phyloP scores from a whole-genome alignment of 2,888 invertebrate genomes.

The Parnassius glacialis region DNA sequence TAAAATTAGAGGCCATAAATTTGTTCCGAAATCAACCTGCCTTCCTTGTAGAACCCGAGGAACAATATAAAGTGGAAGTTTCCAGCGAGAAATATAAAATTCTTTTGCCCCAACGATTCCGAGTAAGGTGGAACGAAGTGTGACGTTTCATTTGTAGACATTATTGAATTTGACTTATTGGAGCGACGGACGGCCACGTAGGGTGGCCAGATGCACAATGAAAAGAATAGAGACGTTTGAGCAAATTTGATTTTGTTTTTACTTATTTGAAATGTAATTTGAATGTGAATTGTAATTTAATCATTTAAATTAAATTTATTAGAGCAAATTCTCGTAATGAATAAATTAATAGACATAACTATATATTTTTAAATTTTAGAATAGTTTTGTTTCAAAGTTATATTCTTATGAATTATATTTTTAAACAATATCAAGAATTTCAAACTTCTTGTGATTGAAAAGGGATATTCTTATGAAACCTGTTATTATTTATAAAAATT shows the following conservation, averaged over 20 bases:
- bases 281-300: no score
- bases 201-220: slow-evolving; percentile 28
- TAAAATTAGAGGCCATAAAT: slow-evolving; percentile 22
- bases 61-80: slow-evolving; percentile 27
- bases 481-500: no score
- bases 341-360: no score
- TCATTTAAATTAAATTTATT: no score
- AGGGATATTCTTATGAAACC: no score
- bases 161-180: slow-evolving; percentile 77
- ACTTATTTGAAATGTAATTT: no score
- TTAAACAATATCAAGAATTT: no score
- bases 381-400: no score
- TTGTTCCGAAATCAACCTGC: slow-evolving; percentile 17
- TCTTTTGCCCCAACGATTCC: slow-evolving; percentile 28
- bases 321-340: no score
- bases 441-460: no score
- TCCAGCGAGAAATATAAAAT: slow-evolving; percentile 50
- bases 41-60: slow-evolving; percentile 11
- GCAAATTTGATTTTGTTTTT: background rate
- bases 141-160: slow-evolving; percentile 67
- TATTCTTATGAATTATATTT: no score
- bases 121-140: slow-evolving; percentile 33
- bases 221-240: slow-evolving; percentile 31
- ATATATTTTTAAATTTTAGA: no score
- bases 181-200: slow-evolving; percentile 49